Evolutionary conservation across 1,140 invertebrate species (phyloP).

Genomic region (Anoplophora glabripennis): DNA sequence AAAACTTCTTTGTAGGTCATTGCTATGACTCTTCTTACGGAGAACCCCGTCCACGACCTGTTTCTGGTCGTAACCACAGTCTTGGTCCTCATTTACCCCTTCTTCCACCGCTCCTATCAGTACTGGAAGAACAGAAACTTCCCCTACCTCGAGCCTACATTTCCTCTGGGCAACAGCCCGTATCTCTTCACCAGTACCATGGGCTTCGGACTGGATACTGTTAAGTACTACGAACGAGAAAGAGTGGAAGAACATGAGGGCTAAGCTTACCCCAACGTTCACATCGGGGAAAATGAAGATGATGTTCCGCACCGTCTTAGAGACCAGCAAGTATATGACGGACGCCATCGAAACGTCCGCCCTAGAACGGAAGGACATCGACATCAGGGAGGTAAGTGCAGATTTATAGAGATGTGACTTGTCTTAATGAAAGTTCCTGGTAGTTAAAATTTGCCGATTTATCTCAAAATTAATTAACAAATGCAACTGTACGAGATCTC

Average conservation of each 20-base stretch:
- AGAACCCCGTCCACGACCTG: no score
- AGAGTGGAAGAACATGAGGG: conserved; percentile 52
- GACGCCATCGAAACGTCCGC: conserved; percentile 33
- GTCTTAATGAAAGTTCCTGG: no score
- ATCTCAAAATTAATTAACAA: no score
- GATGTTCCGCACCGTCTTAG: conserved; percentile 45
- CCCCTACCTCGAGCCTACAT: conserved; percentile 21
- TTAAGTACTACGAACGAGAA: conserved; percentile 43
- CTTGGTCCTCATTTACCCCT: not conserved
- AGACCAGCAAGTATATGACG: conserved; percentile 43
- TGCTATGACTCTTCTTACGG: no score
- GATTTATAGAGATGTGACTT: not conserved
- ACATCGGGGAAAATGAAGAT: conserved; percentile 53
- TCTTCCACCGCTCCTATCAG: conserved; percentile 23
- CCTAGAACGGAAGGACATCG: conserved; percentile 42
- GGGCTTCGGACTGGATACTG: conserved; percentile 11
- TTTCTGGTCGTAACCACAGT: no score
- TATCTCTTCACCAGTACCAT: conserved; percentile 7
- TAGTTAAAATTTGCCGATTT: no score
- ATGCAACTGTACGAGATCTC: no score
- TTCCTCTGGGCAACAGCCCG: conserved; percentile 21
- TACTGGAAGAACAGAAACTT: conserved; percentile 27
- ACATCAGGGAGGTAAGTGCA: conserved; percentile 48
- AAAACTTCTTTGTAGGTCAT: no score
- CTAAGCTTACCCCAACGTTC: conserved; percentile 53